phyloP scores from a whole-genome alignment of 2,888 invertebrate species.

The Petrophora chlorosata region DNA sequence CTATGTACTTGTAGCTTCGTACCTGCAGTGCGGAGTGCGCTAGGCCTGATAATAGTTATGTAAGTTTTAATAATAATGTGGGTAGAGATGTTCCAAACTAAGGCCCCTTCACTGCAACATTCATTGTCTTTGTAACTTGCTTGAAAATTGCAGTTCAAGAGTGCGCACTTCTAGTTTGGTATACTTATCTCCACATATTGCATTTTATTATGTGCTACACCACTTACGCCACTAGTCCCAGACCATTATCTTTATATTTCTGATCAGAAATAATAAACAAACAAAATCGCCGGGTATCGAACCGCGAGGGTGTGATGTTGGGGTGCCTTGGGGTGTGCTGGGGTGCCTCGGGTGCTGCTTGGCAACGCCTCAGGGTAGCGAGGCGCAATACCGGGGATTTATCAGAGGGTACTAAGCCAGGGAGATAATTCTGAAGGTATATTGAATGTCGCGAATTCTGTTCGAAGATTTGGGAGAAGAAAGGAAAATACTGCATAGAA shows the following conservation, averaged over 20 bases:
- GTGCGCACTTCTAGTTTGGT: no score
- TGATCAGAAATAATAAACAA: constrained; percentile 14
- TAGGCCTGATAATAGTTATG: no score
- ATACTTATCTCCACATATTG: no score
- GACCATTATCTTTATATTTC: not conserved
- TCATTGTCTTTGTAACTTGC: no score
- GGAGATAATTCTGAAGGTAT: constrained; percentile 10
- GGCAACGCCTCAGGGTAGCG: constrained; percentile 23
- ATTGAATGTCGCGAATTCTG: constrained; percentile 1
- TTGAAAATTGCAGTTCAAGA: no score
- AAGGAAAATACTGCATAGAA: no score
- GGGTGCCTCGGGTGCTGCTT: constrained; percentile 35
- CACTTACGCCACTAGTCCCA: not conserved
- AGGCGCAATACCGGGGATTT: constrained; percentile 19
- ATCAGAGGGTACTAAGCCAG: constrained; percentile 18
- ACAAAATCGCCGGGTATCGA: constrained; percentile 15
- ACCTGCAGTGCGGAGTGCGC: no score
- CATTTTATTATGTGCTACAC: not conserved
- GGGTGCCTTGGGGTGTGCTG: constrained; percentile 1
- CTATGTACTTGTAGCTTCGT: no score
- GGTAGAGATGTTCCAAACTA: no score
- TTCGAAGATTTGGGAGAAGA: no score
- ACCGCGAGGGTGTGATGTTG: constrained; percentile 1
- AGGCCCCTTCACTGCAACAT: no score
- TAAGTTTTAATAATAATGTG: no score